These are phyloP conservation scores for Melanotus villosus DNA, from an alignment of 2,888 invertebrate genomes.

Conservation along the genomic window DNA sequence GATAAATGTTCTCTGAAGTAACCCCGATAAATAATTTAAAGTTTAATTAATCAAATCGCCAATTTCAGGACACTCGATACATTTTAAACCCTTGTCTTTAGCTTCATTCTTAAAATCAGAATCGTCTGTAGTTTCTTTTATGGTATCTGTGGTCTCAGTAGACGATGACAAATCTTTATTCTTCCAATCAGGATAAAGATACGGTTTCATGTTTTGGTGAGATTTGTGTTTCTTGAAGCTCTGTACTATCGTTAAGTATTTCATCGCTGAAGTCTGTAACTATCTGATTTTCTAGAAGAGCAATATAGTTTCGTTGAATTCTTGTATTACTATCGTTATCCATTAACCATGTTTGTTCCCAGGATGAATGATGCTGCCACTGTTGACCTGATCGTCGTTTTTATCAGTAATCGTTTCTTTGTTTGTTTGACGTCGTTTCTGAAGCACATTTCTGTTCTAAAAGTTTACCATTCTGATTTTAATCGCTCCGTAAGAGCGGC, in stretches of 20 bases:
- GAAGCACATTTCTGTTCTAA: conserved; percentile 28
- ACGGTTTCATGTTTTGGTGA: neutral
- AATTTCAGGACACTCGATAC: neutral
- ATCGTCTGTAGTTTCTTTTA: neutral
- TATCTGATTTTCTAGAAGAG: conserved; percentile 9
- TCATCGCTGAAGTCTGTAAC: conserved; percentile 11
- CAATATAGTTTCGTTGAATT: conserved; percentile 2
- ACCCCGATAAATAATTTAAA: conserved; percentile 52
- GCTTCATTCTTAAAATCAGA: neutral
- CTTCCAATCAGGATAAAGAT: conserved; percentile 54
- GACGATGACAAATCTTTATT: conserved; percentile 51
- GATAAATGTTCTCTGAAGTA: conserved; percentile 60
- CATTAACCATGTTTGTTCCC: conserved; percentile 35
- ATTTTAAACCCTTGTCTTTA: too few species aligned
- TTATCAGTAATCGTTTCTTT: too few species aligned
- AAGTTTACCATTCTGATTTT: conserved; percentile 42
- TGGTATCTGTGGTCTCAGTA: neutral
- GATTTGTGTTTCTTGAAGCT: neutral
- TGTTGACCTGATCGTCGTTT: too few species aligned
- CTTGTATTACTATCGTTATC: conserved; percentile 11
- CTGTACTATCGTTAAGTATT: neutral
- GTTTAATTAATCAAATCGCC: neutral
- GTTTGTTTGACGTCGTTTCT: too few species aligned
- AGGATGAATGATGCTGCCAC: conserved; percentile 20
- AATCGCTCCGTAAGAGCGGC: conserved; percentile 56